Conservation (phyloP, 2,113 vertebrate species). For the Psettodes erumei region DNA sequence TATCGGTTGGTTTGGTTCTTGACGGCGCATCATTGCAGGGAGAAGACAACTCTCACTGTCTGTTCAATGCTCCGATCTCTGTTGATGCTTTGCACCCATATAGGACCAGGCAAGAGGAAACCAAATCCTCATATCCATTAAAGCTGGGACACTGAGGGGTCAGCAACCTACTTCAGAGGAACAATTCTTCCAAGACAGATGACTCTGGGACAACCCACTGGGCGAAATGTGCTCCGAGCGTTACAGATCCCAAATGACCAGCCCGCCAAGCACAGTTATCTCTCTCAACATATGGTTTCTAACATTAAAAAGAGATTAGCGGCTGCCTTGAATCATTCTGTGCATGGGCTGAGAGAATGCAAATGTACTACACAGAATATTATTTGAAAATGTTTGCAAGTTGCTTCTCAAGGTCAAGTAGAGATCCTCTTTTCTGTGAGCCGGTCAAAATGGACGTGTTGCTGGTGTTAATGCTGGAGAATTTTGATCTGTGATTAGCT, state of each 20-base stretch:
- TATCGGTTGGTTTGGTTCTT: conserved; percentile 21
- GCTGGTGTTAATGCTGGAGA: neutral
- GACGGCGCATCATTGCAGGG: neutral
- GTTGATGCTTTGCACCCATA: conserved; percentile 19
- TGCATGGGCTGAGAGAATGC: conserved; percentile 27
- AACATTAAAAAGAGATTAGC: conserved; percentile 56
- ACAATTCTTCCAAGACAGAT: conserved; percentile 19
- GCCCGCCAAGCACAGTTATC: conserved; percentile 53
- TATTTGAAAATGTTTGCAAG: conserved; percentile 32
- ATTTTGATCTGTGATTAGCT: conserved; percentile 55
- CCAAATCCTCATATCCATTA: conserved; percentile 50
- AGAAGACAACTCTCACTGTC: conserved; percentile 7
- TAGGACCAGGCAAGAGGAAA: conserved; percentile 22
- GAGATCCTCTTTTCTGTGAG: neutral
- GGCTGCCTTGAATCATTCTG: conserved; percentile 38
- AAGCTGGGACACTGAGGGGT: conserved; percentile 29
- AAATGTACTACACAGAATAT: conserved; percentile 24
- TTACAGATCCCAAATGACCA: conserved; percentile 50
- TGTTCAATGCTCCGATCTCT: no score
- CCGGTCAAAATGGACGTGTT: conserved; percentile 29
- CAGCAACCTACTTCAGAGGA: conserved; percentile 32
- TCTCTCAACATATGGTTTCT: conserved; percentile 47
- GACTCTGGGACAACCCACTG: conserved; percentile 43
- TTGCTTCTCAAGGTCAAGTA: conserved; percentile 45
- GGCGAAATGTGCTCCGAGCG: conserved; percentile 40